Evolutionary conservation across 2,888 invertebrate species (phyloP).

Genomic region (Xylota sylvarum): DNA sequence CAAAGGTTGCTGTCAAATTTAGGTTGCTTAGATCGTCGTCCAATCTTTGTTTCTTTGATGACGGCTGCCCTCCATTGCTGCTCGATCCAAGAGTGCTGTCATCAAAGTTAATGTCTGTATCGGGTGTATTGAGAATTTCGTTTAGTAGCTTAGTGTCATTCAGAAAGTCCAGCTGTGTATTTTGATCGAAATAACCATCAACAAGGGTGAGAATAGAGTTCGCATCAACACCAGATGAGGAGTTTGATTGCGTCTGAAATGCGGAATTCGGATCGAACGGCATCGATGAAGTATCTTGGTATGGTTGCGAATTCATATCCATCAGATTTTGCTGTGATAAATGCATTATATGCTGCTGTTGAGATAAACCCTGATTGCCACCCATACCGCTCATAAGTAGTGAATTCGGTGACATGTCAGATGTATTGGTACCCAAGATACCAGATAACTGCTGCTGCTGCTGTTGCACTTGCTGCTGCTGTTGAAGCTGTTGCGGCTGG

Average conservation of each 20-base stretch:
- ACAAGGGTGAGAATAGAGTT: conserved; percentile 82
- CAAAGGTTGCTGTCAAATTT: conserved; percentile 62
- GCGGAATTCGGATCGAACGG: conserved; percentile 45
- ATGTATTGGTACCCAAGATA: conserved; percentile 25
- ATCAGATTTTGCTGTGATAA: conserved; percentile 48
- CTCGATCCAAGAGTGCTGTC: conserved; percentile 78
- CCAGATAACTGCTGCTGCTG: conserved; percentile 42
- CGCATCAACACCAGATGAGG: conserved; percentile 80
- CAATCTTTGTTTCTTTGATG: conserved; percentile 57
- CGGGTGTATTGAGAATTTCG: conserved; percentile 82
- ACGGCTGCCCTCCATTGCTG: conserved; percentile 49
- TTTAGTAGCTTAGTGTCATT: conserved; percentile 83
- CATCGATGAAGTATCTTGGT: conserved; percentile 36
- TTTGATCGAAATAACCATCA: conserved; percentile 68
- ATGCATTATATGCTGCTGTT: conserved; percentile 50
- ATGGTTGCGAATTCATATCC: conserved; percentile 48
- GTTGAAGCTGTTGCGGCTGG: conserved; percentile 46
- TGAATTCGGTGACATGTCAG: conserved; percentile 22
- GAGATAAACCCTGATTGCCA: conserved; percentile 16
- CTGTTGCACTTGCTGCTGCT: conserved; percentile 62
- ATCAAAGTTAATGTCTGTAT: conserved; percentile 81
- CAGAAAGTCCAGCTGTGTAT: conserved; percentile 80
- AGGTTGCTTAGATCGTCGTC: conserved; percentile 61
- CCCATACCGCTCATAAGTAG: conserved; percentile 13
- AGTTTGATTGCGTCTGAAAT: conserved; percentile 46